A percentile compares a stretch with the other conserved stretches of the same genome.
Conservation (phyloP, 2,888 invertebrate species). For the Pilophorus perplexus region DNA sequence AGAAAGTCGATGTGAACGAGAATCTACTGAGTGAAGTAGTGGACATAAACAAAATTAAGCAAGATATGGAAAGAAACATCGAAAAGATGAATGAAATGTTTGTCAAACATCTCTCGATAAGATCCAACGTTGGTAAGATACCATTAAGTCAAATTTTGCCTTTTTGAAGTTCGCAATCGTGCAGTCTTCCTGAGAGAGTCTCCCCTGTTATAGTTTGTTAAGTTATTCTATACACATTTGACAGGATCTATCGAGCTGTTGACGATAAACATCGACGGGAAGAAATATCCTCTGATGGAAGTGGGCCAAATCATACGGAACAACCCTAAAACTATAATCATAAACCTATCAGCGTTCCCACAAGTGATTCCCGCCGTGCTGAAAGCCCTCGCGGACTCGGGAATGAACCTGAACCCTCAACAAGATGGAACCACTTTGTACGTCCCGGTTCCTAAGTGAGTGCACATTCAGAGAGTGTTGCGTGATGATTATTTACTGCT, state of each 20-base stretch:
- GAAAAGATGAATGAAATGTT: constrained; percentile 76
- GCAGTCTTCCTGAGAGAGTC: background rate
- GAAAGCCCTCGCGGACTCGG: constrained; percentile 72
- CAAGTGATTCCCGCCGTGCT: constrained; percentile 79
- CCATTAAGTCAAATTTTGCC: too few relatives aligned
- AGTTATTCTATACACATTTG: too few relatives aligned
- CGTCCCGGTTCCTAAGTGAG: constrained; percentile 82
- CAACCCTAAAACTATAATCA: constrained; percentile 78
- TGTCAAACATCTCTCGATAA: constrained; percentile 72
- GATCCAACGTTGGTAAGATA: constrained; percentile 67
- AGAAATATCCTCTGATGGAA: constrained; percentile 79
- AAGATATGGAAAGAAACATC: constrained; percentile 65
- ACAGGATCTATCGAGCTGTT: constrained; percentile 75
- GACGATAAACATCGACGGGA: constrained; percentile 70
- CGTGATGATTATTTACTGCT: background rate
- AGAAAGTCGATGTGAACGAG: constrained; percentile 66
- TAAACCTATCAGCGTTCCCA: constrained; percentile 81
- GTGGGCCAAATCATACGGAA: constrained; percentile 83
- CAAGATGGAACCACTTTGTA: constrained; percentile 90
- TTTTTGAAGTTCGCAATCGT: background rate
- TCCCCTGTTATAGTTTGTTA: background rate
- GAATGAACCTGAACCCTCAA: constrained; percentile 89
- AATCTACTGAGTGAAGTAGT: constrained; percentile 69
- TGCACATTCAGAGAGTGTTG: constrained; percentile 21
- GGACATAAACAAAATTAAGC: constrained; percentile 65